Conservation (phyloP, 2,797 vertebrate genomes). For the Fratercula arctica region DNA sequence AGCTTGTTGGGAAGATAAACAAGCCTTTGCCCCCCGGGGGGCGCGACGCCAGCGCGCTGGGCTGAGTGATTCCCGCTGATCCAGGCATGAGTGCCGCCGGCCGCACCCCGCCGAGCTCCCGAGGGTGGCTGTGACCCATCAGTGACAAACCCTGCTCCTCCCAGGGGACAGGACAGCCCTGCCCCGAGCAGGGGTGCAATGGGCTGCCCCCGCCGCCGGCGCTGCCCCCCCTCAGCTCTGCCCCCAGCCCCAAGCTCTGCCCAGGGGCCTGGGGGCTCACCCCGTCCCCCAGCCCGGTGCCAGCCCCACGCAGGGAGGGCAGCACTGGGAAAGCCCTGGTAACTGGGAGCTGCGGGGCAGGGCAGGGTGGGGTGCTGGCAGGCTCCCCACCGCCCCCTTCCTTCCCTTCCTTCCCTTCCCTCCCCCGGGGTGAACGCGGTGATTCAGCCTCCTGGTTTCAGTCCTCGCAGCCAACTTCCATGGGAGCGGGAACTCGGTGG, state of each 20-base stretch:
- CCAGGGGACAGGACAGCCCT: neutral
- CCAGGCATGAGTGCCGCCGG: accelerated
- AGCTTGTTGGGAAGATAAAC: neutral
- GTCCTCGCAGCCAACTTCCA: slow-evolving; percentile 49
- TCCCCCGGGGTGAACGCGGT: slow-evolving; percentile 44
- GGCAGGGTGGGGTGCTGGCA: slow-evolving; percentile 22
- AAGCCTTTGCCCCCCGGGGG: neutral
- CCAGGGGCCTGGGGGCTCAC: neutral
- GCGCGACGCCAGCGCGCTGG: neutral
- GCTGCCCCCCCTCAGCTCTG: neutral
- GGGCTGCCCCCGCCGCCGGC: accelerated
- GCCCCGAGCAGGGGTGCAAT: accelerated
- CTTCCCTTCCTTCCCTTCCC: slow-evolving; percentile 33
- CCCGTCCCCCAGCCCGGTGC: accelerated
- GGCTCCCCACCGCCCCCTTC: neutral
- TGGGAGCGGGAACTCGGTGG: neutral
- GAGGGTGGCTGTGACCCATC: neutral
- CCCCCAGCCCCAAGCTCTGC: neutral
- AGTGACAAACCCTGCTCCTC: neutral
- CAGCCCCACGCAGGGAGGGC: accelerated
- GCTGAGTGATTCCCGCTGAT: neutral
- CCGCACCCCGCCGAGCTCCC: neutral
- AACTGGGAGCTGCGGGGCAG: neutral
- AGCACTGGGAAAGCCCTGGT: neutral
- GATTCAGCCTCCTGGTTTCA: slow-evolving; percentile 69